Evolutionary conservation across 2,113 vertebrate genomes (phyloP).

Genomic region (Crotalus helleri): DNA sequence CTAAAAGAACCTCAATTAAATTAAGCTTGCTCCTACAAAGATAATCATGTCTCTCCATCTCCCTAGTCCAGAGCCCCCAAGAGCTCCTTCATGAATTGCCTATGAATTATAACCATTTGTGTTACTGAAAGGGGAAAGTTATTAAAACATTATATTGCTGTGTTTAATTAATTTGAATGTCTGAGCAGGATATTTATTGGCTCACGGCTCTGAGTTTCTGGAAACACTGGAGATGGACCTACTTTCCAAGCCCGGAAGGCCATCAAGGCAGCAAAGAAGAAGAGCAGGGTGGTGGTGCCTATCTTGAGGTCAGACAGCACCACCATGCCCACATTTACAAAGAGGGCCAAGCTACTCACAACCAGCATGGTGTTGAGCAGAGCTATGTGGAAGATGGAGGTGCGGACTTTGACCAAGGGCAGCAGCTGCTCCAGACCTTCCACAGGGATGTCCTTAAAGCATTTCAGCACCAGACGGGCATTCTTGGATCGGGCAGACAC

Average conservation of each 20-base stretch:
- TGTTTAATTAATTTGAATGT: background rate
- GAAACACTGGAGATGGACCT: background rate
- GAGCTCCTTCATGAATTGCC: background rate
- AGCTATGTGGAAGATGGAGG: slow-evolving; percentile 53
- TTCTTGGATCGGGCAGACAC: slow-evolving; percentile 54
- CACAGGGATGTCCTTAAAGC: slow-evolving; percentile 69
- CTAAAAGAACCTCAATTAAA: background rate
- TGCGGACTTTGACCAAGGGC: slow-evolving; percentile 62
- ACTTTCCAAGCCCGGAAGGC: slow-evolving; percentile 63
- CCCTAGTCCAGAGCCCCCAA: background rate
- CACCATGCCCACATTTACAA: slow-evolving; percentile 72
- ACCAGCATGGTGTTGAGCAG: slow-evolving; percentile 60
- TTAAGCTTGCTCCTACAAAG: background rate
- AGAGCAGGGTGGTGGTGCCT: slow-evolving; percentile 60
- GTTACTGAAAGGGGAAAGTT: background rate
- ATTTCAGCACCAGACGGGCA: slow-evolving; percentile 65
- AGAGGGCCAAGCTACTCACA: slow-evolving; percentile 55
- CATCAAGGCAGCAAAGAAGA: slow-evolving; percentile 65
- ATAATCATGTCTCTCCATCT: background rate
- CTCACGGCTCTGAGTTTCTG: background rate
- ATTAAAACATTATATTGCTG: background rate
- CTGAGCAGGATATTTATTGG: background rate
- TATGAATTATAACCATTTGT: background rate
- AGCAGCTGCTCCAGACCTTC: slow-evolving; percentile 70
- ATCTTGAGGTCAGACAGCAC: slow-evolving; percentile 65